phyloP scores from a whole-genome alignment of 2,888 invertebrate species.

The Harpalus rufipes region DNA sequence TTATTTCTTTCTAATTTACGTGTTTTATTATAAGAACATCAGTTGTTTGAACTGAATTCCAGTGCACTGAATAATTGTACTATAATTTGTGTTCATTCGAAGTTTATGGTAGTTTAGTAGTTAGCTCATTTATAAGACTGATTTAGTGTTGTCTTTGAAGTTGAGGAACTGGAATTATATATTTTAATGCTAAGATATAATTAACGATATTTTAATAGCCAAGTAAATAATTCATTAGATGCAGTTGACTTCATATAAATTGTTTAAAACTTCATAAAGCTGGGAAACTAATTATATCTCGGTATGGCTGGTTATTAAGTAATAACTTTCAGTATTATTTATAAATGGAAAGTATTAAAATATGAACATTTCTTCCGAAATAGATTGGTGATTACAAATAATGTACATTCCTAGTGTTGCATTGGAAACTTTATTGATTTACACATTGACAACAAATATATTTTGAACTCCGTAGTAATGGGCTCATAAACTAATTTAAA shows the following conservation, averaged over 20 bases:
- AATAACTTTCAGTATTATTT: conserved; percentile 45
- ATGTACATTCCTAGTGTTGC: neutral
- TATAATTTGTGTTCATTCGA: conserved; percentile 28
- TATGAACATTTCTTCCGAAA: neutral
- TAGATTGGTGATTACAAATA: neutral
- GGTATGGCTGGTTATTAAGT: conserved; percentile 34
- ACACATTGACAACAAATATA: too few species aligned
- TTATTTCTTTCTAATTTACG: conserved; percentile 49
- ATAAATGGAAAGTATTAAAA: conserved; percentile 29
- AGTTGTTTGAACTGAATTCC: conserved; percentile 27
- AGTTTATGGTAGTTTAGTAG: conserved; percentile 28
- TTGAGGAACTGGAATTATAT: conserved; percentile 30
- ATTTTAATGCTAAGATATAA: conserved; percentile 35
- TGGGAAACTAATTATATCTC: conserved; percentile 34
- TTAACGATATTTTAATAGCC: conserved; percentile 50
- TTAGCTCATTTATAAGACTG: conserved; percentile 40
- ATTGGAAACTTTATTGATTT: too few species aligned
- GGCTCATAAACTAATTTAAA: too few species aligned
- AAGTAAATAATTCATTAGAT: conserved; percentile 38
- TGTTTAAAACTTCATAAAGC: conserved; percentile 45
- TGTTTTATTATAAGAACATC: conserved; percentile 44
- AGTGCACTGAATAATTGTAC: conserved; percentile 24
- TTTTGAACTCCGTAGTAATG: too few species aligned
- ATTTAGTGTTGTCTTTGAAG: conserved; percentile 29
- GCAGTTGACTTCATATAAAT: conserved; percentile 38